Base-by-base conservation (phyloP, 1,140 invertebrate species). In the Scaptomyza montana region DNA sequence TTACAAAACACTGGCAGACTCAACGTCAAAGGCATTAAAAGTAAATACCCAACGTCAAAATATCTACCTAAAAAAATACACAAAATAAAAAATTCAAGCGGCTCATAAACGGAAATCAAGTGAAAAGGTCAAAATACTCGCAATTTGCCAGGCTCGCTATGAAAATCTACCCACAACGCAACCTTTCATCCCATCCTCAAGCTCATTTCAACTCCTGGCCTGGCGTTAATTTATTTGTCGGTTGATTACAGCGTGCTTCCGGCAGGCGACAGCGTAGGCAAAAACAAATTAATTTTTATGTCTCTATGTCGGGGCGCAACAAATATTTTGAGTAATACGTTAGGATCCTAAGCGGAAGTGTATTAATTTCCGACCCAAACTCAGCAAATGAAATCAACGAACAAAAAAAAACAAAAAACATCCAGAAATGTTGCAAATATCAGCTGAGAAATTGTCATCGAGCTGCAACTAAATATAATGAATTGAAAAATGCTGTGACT, bases 251-350 rank as follows among this genome's bases (percentile, higher is more conserved):
- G 67, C 84, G 78, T 53, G 72, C 75, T 77, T 86, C 82, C 82
- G 82, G 64, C 79, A 78, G 70, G 69, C 64, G 82, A 86, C 82
- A 80, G 61, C 74, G 60, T 61, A 50, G 55, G 69, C 82, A 78
- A 78, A 85, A 87, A 80, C 70, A 85, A 85, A 85, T 86, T 86
- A 86, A 89, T 86, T 86, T 86, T 89, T 89, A 86, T 89, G 82
- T 81, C 74, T 72, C 70, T 75, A 51, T 64, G 75, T 61, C 12
- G 64, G 62, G 62, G 46, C n/a, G 70, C 61, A 50, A 68, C 62
- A 63, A 73, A 78, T 56, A 59, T 78, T 80, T 77, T 85, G 81
- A 85, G 82, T 87, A 87, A 87, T 85, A 82, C 74, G 66, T 33
- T 45, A 51, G 67, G 63, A 49, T 39, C 69, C 78, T 69, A 81